These are phyloP conservation scores for Cinclus mexicanus DNA, from an alignment of 2,113 vertebrate genomes.

Conservation along the genomic window DNA sequence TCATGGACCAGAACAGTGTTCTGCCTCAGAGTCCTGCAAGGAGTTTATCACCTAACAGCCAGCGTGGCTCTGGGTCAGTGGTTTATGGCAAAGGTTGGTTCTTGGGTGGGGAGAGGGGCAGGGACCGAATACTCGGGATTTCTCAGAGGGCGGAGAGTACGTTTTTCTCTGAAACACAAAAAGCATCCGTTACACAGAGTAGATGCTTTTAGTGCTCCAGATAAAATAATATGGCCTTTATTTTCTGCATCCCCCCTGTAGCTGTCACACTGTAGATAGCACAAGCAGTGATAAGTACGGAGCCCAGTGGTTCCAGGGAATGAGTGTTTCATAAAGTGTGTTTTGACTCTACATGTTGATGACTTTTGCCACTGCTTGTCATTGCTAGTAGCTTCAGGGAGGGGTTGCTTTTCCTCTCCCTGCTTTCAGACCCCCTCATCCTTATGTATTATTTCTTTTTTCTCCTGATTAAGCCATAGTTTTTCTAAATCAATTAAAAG, in stretches of 20 bases:
- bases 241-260: not conserved
- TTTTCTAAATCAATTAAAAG: not conserved
- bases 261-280: not conserved
- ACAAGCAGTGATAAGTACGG: not conserved
- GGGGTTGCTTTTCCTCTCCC: not conserved
- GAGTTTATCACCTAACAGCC: not conserved
- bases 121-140: rapidly evolving
- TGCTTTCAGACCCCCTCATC: not conserved
- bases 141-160: rapidly evolving
- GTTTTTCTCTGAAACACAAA: not conserved
- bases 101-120: not conserved
- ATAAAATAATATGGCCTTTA: not conserved
- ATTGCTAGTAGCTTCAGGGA: not conserved
- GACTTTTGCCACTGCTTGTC: not conserved
- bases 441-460: not conserved
- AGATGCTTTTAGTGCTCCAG: not conserved
- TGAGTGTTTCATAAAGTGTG: rapidly evolving
- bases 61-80: rapidly evolving
- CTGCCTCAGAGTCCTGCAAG: not conserved
- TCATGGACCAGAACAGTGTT: not conserved
- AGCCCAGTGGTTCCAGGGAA: not conserved
- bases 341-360: rapidly evolving
- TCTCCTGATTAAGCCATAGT: not conserved
- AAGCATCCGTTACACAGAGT: not conserved
- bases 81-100: not conserved